A percentile compares a stretch with the other conserved stretches of the same genome.
phyloP scores from a whole-genome alignment of 2,113 vertebrate species.

The Todiramphus saurophagus region DNA sequence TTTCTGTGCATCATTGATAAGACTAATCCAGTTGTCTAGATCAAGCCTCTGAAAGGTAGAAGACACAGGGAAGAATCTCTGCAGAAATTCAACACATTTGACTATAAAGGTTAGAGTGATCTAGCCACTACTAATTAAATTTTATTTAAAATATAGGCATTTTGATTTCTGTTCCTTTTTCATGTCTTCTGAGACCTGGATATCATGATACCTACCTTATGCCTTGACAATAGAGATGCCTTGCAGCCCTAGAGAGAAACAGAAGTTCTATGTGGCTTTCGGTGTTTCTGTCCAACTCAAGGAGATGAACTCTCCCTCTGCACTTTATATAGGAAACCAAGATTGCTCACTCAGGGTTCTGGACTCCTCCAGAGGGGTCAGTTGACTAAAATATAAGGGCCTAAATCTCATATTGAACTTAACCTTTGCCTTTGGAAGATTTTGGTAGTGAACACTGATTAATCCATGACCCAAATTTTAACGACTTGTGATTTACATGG shows the following conservation, averaged over 20 bases:
- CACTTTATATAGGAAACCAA: neutral
- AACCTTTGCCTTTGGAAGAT: neutral
- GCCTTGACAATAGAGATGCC: neutral
- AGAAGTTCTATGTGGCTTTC: neutral
- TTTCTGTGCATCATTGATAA: neutral
- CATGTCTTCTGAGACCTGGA: neutral
- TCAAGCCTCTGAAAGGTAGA: neutral
- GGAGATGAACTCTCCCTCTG: neutral
- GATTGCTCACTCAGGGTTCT: neutral
- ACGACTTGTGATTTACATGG: neutral
- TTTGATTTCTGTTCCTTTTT: neutral
- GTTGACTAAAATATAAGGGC: neutral
- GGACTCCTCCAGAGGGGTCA: fast-evolving
- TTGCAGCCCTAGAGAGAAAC: neutral
- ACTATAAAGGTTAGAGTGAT: neutral
- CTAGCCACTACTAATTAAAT: neutral
- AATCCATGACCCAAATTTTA: neutral
- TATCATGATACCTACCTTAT: neutral
- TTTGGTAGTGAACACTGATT: neutral
- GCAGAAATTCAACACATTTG: neutral
- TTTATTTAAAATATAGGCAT: neutral
- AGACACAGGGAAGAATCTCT: neutral
- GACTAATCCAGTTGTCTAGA: neutral
- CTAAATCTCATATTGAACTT: neutral
- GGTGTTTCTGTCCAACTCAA: neutral